These are phyloP conservation scores for Xanthostigma xanthostigma DNA, from an alignment of 2,888 invertebrate genomes.

Conservation along the genomic window DNA sequence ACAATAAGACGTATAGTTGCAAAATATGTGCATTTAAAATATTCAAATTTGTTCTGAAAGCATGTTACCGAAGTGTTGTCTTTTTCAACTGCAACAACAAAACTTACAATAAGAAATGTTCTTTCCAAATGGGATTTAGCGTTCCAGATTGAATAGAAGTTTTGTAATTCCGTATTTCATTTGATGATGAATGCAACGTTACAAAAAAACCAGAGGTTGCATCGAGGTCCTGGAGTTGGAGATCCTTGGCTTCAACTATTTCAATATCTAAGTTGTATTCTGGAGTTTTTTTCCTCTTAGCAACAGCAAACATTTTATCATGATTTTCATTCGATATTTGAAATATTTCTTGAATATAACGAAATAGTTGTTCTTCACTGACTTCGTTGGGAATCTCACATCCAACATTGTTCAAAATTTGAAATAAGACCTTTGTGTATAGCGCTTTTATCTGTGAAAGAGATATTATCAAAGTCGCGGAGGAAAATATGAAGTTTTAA, in stretches of 20 bases:
- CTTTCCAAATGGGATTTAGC: constrained; percentile 89
- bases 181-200: constrained; percentile 71
- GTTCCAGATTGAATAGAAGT: constrained; percentile 86
- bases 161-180: constrained; percentile 63
- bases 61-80: constrained; percentile 10
- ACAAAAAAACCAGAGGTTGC: constrained; percentile 97
- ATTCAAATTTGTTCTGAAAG: too few relatives aligned
- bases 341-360: constrained; percentile 68
- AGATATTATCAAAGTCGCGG: too few relatives aligned
- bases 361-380: constrained; percentile 50
- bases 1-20: too few relatives aligned
- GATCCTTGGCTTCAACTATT: constrained; percentile 72
- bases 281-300: constrained; percentile 67
- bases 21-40: too few relatives aligned
- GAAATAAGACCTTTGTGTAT: constrained; percentile 68
- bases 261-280: constrained; percentile 72
- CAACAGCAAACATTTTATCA: constrained; percentile 49
- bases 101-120: constrained; percentile 89
- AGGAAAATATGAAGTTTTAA: too few relatives aligned
- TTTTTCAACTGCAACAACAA: constrained; percentile 18
- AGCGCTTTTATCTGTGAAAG: constrained; percentile 66
- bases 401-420: constrained; percentile 72
- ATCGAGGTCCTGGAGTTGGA: constrained; percentile 72
- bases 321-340: constrained; percentile 65
- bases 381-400: constrained; percentile 58